These are phyloP conservation scores for Hydrotaea cyrtoneurina DNA, from an alignment of 2,888 invertebrate genomes.

Conservation along the genomic window DNA sequence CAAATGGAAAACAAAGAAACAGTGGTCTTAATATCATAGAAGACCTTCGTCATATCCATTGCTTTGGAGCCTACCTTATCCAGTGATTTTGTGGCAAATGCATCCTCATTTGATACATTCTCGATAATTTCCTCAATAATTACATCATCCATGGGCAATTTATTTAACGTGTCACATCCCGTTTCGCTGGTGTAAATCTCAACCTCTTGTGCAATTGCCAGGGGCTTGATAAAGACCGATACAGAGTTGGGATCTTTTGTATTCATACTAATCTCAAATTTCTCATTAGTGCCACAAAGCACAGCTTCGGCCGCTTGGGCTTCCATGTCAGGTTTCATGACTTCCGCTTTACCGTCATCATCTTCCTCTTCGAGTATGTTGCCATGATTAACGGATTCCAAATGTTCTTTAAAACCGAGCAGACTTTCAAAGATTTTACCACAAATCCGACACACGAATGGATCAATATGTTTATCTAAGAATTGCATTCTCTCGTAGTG, in stretches of 20 bases:
- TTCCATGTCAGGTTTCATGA: not conserved
- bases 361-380: slow-evolving; percentile 47
- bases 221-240: slow-evolving; percentile 17
- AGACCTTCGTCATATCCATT: not conserved
- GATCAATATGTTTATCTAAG: slow-evolving; percentile 75
- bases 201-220: slow-evolving; percentile 15
- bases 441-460: slow-evolving; percentile 74
- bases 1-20: not conserved
- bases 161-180: not conserved
- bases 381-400: slow-evolving; percentile 67
- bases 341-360: slow-evolving; percentile 15
- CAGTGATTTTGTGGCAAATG: slow-evolving; percentile 24
- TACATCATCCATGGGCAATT: slow-evolving; percentile 39
- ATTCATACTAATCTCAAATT: slow-evolving; percentile 23
- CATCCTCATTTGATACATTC: slow-evolving; percentile 31
- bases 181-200: slow-evolving; percentile 12
- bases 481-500: slow-evolving; percentile 75
- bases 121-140: slow-evolving; percentile 57
- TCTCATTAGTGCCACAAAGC: not conserved
- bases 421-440: slow-evolving; percentile 75
- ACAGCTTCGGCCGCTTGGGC: not conserved
- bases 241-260: slow-evolving; percentile 8
- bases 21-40: not conserved
- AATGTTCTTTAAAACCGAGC: slow-evolving; percentile 71
- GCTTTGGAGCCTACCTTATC: slow-evolving; percentile 38